Conservation (phyloP, 2,113 vertebrate genomes). For the Ammodytes dubius region DNA sequence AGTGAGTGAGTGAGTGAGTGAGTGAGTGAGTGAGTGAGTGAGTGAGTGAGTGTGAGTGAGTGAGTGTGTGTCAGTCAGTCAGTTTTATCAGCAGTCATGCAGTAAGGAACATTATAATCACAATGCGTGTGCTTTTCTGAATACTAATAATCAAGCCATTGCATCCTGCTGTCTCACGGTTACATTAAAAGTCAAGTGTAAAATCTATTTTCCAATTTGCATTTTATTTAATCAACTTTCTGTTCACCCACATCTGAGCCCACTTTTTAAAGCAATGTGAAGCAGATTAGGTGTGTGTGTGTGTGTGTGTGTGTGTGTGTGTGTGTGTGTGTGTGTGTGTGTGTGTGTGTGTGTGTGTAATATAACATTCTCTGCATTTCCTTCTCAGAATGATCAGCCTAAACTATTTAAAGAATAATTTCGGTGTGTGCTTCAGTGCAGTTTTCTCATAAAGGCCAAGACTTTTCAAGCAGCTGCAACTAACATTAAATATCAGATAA, state of each 20-base stretch:
- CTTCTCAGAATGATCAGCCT: not conserved
- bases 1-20: too few species aligned
- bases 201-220: conserved; percentile 62
- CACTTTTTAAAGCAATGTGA: not conserved
- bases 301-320: not conserved
- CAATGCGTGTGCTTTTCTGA: not conserved
- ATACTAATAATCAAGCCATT: conserved; percentile 61
- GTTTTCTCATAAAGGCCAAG: not conserved
- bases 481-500: not conserved
- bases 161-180: conserved; percentile 51
- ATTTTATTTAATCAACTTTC: conserved; percentile 79
- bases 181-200: conserved; percentile 83
- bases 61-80: not conserved
- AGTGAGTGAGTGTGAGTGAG: too few species aligned
- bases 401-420: not conserved
- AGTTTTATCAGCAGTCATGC: conserved; percentile 48
- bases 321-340: not conserved
- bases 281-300: conserved; percentile 1
- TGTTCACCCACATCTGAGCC: not conserved
- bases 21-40: too few species aligned
- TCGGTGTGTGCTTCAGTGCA: not conserved
- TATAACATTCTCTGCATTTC: not conserved
- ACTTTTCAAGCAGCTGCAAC: not conserved
- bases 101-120: conserved; percentile 44
- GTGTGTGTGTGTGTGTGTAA: not conserved